Conservation (phyloP, 2,797 vertebrate genomes). For the Nothura maculosa region DNA sequence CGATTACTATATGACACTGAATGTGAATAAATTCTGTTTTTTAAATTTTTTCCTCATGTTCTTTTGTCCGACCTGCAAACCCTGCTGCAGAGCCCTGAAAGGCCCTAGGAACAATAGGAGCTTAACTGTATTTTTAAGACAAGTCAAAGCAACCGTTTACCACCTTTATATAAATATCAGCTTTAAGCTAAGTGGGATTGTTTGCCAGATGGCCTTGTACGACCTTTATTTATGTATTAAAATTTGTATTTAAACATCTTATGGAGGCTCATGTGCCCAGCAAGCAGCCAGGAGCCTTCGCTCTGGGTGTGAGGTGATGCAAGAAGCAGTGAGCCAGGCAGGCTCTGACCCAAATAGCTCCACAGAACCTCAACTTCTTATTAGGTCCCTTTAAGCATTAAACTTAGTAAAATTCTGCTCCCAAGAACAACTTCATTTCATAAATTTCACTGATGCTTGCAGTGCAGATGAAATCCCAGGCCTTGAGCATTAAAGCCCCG, state of each 20-base stretch:
- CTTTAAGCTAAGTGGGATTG: background rate
- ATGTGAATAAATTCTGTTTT: background rate
- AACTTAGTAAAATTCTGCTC: background rate
- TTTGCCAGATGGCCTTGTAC: background rate
- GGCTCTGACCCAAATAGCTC: background rate
- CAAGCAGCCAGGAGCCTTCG: slow-evolving; percentile 20
- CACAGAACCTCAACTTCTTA: background rate
- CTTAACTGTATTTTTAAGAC: background rate
- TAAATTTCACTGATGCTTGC: background rate
- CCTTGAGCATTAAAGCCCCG: slow-evolving; percentile 7
- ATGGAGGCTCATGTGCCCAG: background rate
- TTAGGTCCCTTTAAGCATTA: background rate
- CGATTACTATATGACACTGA: background rate
- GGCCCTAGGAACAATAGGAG: background rate
- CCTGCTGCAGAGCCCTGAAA: background rate
- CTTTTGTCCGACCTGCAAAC: background rate
- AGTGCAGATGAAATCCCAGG: background rate
- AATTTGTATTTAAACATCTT: background rate
- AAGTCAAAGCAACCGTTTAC: background rate
- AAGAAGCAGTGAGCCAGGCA: slow-evolving; percentile 61
- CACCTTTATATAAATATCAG: background rate
- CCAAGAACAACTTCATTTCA: background rate
- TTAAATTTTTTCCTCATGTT: background rate
- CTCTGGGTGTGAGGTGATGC: slow-evolving; percentile 4
- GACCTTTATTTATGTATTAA: background rate